Evolutionary conservation across 2,888 invertebrate genomes (phyloP), one percentile per base, ranked within the genome.

Genomic region (Melanargia galathea): DNA sequence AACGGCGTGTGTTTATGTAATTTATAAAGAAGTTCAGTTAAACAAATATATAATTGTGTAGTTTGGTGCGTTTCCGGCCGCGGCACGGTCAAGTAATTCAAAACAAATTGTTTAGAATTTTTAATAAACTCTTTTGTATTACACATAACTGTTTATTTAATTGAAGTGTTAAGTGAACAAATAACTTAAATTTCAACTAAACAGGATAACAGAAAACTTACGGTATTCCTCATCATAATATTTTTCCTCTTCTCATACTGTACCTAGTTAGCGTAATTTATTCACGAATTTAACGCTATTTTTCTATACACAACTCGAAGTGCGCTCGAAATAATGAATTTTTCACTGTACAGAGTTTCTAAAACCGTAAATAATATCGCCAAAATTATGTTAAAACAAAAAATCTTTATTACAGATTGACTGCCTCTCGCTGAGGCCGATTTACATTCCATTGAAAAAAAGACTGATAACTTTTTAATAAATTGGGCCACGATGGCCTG

Each of bases 401-500:
- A 20, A 6, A 8, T 16, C 7, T 10, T 13, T 35, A 18, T 35
- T 86, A 70, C 84, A 87, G 87, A 76, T 60, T 62, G 64, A 66
- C 68, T 43, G 65, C 75, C 70, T 75, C 67, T 63, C 13, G 35
- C 55, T 57, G 74, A 74, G 74, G 73, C 74, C 72, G 68, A 73
- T 72, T 48, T 78, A 88, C 89, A 90, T 90, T 90, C 90, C 90
- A 83, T 82, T 81, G 80, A 72, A 2, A 63, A 80, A 73, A 90
- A 90, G 89, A 90, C 90, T 90, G 90, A 87, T 73, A 78, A 77
- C 74, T 78, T 77, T 83, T 77, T 75, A 77, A 73, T 16, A 81
- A 83, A 75, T 81, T 86, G 82, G 79, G 79, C 77, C 74, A 86
- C 71, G 73, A 97, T 97, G 97, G 96, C 97, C 88, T 97, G 97